phyloP scores from a whole-genome alignment of 2,797 vertebrate species.

The Rhodeus uyekii region DNA sequence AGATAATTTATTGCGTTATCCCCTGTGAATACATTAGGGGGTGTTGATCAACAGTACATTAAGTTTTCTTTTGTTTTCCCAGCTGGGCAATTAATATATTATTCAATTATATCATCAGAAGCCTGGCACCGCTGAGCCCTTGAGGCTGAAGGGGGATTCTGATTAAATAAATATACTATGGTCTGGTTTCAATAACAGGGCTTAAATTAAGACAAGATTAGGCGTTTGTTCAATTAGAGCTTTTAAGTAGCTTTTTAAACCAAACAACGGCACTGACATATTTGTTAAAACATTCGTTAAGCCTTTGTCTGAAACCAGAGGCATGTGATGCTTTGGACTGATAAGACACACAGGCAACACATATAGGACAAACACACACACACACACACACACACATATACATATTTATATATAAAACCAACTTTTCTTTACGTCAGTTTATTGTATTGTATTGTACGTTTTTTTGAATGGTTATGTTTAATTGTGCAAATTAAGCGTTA shows the following conservation, averaged over 20 bases:
- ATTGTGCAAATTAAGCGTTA: background rate
- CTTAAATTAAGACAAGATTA: no score
- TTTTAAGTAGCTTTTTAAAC: no score
- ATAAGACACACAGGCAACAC: background rate
- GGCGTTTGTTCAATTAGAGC: no score
- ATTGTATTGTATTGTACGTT: background rate
- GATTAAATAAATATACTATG: constrained; percentile 3
- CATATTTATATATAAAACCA: no score
- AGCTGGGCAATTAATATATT: background rate
- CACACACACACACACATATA: no score
- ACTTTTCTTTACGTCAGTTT: no score
- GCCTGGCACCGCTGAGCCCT: background rate
- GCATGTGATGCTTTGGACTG: background rate
- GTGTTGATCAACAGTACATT: no score
- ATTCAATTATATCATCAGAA: background rate
- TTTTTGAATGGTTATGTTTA: background rate
- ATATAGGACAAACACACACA: no score
- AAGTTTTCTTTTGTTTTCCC: background rate
- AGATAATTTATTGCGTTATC: background rate
- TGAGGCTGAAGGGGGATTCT: background rate
- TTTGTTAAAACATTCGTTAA: no score
- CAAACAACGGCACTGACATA: no score
- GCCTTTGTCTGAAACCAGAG: no score
- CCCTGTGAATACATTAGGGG: background rate
- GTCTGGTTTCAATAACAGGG: no score